Base-by-base conservation (phyloP, 2,888 invertebrate genomes). In the Chalcis sispes region DNA sequence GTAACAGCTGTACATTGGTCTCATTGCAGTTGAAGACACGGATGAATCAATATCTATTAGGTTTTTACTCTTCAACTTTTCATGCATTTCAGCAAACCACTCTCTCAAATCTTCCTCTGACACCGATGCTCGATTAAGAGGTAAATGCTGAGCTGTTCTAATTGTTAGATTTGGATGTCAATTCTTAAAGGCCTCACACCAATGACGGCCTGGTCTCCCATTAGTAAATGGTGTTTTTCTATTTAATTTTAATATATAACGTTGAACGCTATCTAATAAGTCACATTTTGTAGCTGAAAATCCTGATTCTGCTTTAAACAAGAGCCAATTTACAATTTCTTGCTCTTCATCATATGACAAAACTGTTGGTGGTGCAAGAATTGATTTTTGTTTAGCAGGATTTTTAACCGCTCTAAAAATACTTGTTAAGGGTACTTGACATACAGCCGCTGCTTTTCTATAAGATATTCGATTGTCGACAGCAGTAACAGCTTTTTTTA, bases 21-120 rank as follows among this genome's bases (percentile, higher is more conserved):
- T 82, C 81, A 42, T 80, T 81, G n/a, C 75, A 78, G 70, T 82
- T 82, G 42, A 78, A 83, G 20, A 83, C 59, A 52, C 81, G 27
- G 40, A 48, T 23, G 82, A 74, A 67, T 80, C 77, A 27, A 69
- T 66, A 42, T 66, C n/a, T 5, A 29, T 10, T 1, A 66, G 15
- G 15, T 66, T 40, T 40, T 54, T 40, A 2, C 15, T 42, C 25
- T 25, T n/a, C 15, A 66, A 54, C 36, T 54, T 40, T 1, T 1
- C 15, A 40, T 67, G 4, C 1, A 67, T 8, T 29, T 56, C 56
- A 27, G 7, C 8, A 50, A 67, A 66, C 66, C 66, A 67, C 10
- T 59, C 13, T 65, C 52, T 48, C 15, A 75, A 50, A 23, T 64
- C 36, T 27, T 65, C 59, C 50, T 75, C 71, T 7, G 54, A 56